These are phyloP conservation scores for Aradophagus sp. DNA, from an alignment of 1,140 invertebrate genomes.

Conservation along the genomic window DNA sequence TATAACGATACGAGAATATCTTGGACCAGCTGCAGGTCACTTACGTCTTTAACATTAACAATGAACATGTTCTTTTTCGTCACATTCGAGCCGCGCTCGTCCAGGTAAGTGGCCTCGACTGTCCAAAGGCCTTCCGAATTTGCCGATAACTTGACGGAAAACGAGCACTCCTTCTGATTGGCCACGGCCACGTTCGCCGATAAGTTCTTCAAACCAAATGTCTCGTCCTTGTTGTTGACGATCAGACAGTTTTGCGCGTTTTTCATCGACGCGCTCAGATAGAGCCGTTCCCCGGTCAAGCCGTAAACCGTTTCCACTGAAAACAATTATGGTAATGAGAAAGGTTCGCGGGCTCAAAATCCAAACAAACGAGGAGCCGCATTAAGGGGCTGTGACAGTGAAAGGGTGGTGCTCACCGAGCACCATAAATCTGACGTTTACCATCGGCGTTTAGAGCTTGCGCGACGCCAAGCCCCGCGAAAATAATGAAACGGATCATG, in stretches of 20 bases:
- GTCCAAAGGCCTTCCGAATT: constrained; percentile 27
- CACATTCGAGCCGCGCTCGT: constrained; percentile 1
- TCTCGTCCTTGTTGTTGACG: constrained; percentile 5
- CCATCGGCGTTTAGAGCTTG: constrained; percentile 46
- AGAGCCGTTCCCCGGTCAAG: background rate
- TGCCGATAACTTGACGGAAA: constrained; percentile 10
- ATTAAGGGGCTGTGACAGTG: constrained; percentile 51
- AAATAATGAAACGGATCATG: constrained; percentile 60
- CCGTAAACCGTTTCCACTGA: constrained; percentile 28
- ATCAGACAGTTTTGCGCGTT: constrained; percentile 14
- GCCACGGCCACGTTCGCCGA: background rate
- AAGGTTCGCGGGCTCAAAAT: background rate
- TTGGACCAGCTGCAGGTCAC: background rate
- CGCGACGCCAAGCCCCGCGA: constrained; percentile 37
- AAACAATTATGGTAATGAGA: constrained; percentile 39
- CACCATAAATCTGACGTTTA: constrained; percentile 66
- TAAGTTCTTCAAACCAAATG: constrained; percentile 4
- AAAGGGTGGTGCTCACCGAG: constrained; percentile 60
- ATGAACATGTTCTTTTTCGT: constrained; percentile 13
- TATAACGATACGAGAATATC: constrained; percentile 12
- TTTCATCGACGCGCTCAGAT: constrained; percentile 11
- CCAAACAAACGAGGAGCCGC: constrained; percentile 4
- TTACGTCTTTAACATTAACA: constrained; percentile 43
- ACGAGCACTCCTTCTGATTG: constrained; percentile 3
- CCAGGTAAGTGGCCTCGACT: constrained; percentile 10